These are phyloP conservation scores for Podarcis lilfordi DNA, from an alignment of 2,797 vertebrate genomes.

Conservation along the genomic window DNA sequence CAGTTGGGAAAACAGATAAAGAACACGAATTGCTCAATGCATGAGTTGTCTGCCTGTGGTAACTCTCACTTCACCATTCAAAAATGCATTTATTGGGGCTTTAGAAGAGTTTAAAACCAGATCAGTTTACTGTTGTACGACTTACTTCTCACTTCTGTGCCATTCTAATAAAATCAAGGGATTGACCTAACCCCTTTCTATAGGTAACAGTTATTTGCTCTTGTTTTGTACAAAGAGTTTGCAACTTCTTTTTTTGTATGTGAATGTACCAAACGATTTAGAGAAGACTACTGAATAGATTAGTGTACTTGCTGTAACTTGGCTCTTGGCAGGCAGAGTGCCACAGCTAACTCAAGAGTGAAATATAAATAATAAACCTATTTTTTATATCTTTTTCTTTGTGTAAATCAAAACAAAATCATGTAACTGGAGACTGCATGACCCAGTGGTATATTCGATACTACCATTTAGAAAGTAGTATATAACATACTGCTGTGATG, in stretches of 20 bases:
- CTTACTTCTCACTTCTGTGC: slow-evolving; percentile 70
- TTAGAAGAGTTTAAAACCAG: slow-evolving; percentile 50
- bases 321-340: slow-evolving; percentile 58
- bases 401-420: slow-evolving; percentile 48
- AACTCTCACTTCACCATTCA: slow-evolving; percentile 60
- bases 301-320: slow-evolving; percentile 59
- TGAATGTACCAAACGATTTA: slow-evolving; percentile 65
- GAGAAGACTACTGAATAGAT: slow-evolving; percentile 61
- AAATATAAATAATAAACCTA: slow-evolving; percentile 63
- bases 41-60: slow-evolving; percentile 75
- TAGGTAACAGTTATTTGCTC: slow-evolving; percentile 70
- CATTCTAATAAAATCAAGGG: slow-evolving; percentile 79
- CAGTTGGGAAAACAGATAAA: slow-evolving; percentile 87
- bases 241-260: slow-evolving; percentile 60
- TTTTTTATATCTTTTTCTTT: slow-evolving; percentile 70
- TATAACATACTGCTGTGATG: slow-evolving; percentile 37
- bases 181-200: slow-evolving; percentile 73
- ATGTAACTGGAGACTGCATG: slow-evolving; percentile 54
- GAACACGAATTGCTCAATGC: slow-evolving; percentile 94
- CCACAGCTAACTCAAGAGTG: slow-evolving; percentile 37
- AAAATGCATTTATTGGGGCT: slow-evolving; percentile 45
- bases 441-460: slow-evolving; percentile 20
- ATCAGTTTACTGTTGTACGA: slow-evolving; percentile 64
- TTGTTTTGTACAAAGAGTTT: slow-evolving; percentile 72
- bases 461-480: neutral